Evolutionary conservation across 2,888 invertebrate genomes (phyloP).

Genomic region (Busseola fusca): DNA sequence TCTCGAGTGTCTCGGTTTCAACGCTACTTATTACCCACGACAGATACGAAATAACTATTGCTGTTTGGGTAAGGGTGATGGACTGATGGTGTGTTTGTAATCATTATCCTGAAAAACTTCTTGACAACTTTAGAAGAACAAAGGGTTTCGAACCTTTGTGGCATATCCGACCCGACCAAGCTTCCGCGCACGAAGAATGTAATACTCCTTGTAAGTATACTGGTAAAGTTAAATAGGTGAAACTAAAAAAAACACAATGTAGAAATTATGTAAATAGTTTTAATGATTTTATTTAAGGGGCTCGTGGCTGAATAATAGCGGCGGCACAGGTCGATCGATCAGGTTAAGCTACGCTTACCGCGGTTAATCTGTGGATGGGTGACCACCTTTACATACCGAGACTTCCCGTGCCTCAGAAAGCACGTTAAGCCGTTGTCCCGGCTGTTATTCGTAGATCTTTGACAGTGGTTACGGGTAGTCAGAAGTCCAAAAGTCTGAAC

Average conservation of each 20-base stretch:
- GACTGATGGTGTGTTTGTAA: not conserved
- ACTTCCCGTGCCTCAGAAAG: too few relatives aligned
- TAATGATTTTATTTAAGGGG: too few relatives aligned
- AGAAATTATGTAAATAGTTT: not conserved
- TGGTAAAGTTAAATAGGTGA: not conserved
- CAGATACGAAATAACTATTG: not conserved
- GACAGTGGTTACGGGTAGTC: too few relatives aligned
- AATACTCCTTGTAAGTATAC: not conserved
- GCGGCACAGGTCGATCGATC: too few relatives aligned
- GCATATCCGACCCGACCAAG: not conserved
- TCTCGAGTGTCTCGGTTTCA: not conserved
- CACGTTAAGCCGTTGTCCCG: too few relatives aligned
- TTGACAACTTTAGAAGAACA: not conserved
- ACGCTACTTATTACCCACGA: not conserved
- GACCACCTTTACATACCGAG: too few relatives aligned
- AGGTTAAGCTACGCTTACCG: too few relatives aligned
- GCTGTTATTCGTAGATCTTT: too few relatives aligned
- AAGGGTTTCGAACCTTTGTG: not conserved
- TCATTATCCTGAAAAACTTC: not conserved
- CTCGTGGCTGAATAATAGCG: too few relatives aligned
- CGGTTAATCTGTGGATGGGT: too few relatives aligned
- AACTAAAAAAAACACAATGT: not conserved
- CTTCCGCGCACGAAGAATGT: not conserved
- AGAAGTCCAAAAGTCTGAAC: too few relatives aligned
- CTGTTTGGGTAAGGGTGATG: not conserved